These are phyloP conservation scores for Hystrix brachyura DNA, from an alignment of 2,113 vertebrate genomes.

Conservation along the genomic window DNA sequence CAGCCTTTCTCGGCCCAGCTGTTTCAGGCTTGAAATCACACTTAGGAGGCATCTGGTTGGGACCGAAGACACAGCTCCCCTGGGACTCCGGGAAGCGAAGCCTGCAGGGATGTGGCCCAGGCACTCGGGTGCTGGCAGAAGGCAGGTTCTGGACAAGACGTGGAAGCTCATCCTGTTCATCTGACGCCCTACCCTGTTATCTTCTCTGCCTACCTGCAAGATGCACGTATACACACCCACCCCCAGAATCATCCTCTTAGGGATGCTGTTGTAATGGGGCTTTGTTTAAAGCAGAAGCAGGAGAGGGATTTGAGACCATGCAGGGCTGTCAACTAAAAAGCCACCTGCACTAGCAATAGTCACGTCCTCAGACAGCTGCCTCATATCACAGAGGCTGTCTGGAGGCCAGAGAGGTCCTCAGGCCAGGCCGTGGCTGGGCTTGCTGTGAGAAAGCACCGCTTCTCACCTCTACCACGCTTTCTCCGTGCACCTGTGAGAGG, in stretches of 20 bases:
- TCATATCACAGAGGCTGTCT: background rate
- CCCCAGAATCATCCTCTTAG: background rate
- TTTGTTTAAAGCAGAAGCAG: background rate
- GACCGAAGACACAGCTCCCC: background rate
- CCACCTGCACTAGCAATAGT: background rate
- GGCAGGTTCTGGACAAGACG: background rate
- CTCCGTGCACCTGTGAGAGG: background rate
- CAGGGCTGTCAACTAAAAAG: background rate
- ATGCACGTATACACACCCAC: background rate
- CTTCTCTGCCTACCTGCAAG: background rate
- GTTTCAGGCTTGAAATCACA: slow-evolving; percentile 40
- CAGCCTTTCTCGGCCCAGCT: slow-evolving; percentile 19
- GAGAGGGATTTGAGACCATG: background rate
- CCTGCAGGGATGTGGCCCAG: background rate
- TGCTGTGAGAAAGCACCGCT: background rate
- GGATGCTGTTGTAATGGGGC: fast-evolving
- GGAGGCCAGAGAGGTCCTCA: no score
- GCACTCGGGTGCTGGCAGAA: background rate
- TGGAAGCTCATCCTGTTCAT: background rate
- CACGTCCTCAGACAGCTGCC: background rate
- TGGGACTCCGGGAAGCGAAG: background rate
- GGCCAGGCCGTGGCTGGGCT: fast-evolving
- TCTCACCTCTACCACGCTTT: background rate
- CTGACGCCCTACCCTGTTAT: background rate
- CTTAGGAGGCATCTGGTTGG: slow-evolving; percentile 57